Evolutionary conservation across 2,797 vertebrate genomes (phyloP), one percentile per base, ranked within the genome.

Genomic region (Sebastes aleutianus): DNA sequence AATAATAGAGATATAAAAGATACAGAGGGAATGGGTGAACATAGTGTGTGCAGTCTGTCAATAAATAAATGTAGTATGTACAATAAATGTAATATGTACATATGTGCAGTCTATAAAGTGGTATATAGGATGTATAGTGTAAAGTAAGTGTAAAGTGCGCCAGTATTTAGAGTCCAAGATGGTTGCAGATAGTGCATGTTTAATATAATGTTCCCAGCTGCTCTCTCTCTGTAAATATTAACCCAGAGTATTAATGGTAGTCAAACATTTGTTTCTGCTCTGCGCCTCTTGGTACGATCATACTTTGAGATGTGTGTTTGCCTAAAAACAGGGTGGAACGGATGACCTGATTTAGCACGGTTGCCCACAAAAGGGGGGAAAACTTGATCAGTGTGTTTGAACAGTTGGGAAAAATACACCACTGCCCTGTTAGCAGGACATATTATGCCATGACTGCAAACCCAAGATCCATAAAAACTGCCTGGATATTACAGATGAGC

Each of bases 301-400:
- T 64, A 20, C 3, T 64, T 50, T 62, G 5, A 57, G 12, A 9
- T 66, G 39, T 43, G 8, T 32, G 43, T 53, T 69, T 22, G 3
- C 13, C 2, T 3, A 3, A 47, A 4, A 53, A 26, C 50, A 50
- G 69, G 54, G 78, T 32, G 86, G 71, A 31, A 24, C 54, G 18
- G 18, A 2, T 63, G 79, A 85, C 79, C 70, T 74, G 65, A 61
- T 68, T 81, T 20, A 31, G 16, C 54, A 7, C 64, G 4, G 39
- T 72, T 70, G 62, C 67, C 50, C 59, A 47, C 16, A 26, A 29
- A 58, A 34, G 9, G 10, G 6, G 9, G 20, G 5, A 29, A 67
- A 31, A 74, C n/a, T 3, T 64, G 20, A 67, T 78, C 36, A 3
- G 8, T 76, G 34, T 73, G 53, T 83, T 85, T 75, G 31, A 83